phyloP scores from a whole-genome alignment of 2,797 vertebrate species.

The Ataeniobius toweri region DNA sequence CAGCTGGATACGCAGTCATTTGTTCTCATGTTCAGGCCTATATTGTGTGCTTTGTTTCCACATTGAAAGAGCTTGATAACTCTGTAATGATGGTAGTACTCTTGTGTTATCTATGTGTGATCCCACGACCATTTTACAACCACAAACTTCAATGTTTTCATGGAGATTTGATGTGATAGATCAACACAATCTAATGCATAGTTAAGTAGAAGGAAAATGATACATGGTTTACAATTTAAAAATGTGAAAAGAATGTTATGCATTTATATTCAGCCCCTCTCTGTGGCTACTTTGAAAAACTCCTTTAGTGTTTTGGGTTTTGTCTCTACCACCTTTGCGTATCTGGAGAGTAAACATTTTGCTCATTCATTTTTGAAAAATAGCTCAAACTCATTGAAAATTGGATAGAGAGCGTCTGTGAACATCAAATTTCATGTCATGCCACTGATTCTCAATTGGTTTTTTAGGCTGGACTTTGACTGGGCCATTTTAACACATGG shows the following conservation, averaged over 20 bases:
- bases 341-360: not conserved
- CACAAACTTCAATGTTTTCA: not conserved
- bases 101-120: constrained; percentile 20
- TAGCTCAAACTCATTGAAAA: too few relatives aligned
- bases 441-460: not conserved
- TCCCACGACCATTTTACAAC: not conserved
- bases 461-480: not conserved
- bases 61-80: constrained; percentile 18
- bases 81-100: constrained; percentile 13
- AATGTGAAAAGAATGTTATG: not conserved
- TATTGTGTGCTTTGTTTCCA: constrained; percentile 14
- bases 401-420: not conserved
- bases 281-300: too few relatives aligned
- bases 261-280: too few relatives aligned
- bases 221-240: not conserved
- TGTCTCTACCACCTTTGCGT: not conserved
- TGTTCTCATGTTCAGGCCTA: constrained; percentile 14
- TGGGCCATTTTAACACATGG: not conserved
- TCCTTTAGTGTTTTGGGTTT: not conserved
- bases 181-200: not conserved
- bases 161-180: not conserved
- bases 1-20: constrained; percentile 7
- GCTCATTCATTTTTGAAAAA: not conserved
- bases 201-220: not conserved
- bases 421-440: not conserved